Evolutionary conservation across 2,113 vertebrate species (phyloP), one percentile per base, ranked within the genome.

Genomic region (Penelope pileata): DNA sequence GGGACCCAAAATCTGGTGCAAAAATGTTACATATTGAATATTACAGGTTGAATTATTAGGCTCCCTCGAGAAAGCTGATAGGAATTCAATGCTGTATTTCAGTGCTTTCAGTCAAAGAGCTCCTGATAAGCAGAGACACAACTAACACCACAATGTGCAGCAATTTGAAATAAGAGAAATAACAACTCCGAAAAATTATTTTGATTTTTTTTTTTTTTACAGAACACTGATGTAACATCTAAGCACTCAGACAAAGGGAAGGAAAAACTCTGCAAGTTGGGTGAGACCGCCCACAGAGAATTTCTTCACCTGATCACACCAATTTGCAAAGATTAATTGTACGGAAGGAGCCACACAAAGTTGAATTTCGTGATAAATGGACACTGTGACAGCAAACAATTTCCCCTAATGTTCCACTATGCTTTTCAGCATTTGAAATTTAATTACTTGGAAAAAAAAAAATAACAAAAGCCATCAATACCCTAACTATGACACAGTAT

Each of bases 371-470:
- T 68, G 68, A 91, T 77, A 91, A 95, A 95, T 78, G 73, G 90
- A 81, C 51, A 72, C 16, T 72, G 38, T 78, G 90, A 90, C 85
- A 94, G 88, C 83, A 94, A 86, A 88, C 0, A 0, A 88, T 90
- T 94, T 91, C 60, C 51, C 6, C 27, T 82, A 95, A 94, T 86
- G 62, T 91, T 96, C 85, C 90, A 94, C 93, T 96, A 95, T 66
- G 58, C 70, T 88, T 93, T 88, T 96, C 68, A 95, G 94, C 80
- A 73, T 95, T 90, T 83, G 62, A 97, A 97, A 94, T 96, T 58
- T 72, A 92, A 93, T 97, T 95, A 94, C 93, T 96, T 95, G 85
- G 96, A 93, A 95, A 92, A 60, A 92, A 60, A 86, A 86, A 94
- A 96, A 69, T 19, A 3, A 8, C 23, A 83, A 88, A 90, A 88